Evolutionary conservation across 2,888 invertebrate genomes (phyloP).

Genomic region (Dasypolia templi): DNA sequence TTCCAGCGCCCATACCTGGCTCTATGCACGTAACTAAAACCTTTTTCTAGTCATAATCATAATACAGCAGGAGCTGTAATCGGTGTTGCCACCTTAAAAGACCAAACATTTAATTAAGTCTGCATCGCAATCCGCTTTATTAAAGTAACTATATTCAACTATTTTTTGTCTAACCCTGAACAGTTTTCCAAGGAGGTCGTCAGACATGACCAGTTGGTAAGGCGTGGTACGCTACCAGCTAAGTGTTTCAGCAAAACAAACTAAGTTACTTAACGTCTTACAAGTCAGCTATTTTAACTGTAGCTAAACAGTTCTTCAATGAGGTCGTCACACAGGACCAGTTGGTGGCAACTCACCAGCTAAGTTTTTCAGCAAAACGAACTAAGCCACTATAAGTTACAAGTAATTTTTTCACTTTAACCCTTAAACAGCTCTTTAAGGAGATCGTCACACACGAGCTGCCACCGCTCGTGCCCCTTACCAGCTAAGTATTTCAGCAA

Average conservation of each 20-base stretch:
- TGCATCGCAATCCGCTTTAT: background rate
- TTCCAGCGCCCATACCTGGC: background rate
- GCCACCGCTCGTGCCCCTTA: too few relatives aligned
- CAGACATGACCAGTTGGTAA: conserved; percentile 24
- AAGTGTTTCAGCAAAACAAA: conserved; percentile 39
- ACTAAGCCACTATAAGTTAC: conserved; percentile 16
- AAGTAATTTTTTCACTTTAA: conserved; percentile 8
- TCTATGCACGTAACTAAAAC: background rate
- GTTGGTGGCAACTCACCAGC: conserved; percentile 6
- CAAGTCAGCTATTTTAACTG: background rate
- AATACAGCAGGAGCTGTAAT: background rate
- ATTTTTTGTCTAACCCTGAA: background rate
- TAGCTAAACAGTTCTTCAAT: conserved; percentile 7
- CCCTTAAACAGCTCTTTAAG: background rate
- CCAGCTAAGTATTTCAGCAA: too few relatives aligned
- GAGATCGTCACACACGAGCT: conserved; percentile 20
- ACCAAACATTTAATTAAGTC: background rate
- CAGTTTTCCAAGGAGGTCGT: conserved; percentile 27
- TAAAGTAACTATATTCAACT: background rate
- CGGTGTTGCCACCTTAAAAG: background rate
- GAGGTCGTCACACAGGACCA: conserved; percentile 37
- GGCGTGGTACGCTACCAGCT: conserved; percentile 31
- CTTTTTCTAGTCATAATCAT: background rate
- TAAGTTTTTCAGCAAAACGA: conserved; percentile 40
- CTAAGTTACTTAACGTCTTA: conserved; percentile 16